Evolutionary conservation across 2,113 vertebrate genomes (phyloP), one percentile per base, ranked within the genome.

Genomic region (Pionites leucogaster): DNA sequence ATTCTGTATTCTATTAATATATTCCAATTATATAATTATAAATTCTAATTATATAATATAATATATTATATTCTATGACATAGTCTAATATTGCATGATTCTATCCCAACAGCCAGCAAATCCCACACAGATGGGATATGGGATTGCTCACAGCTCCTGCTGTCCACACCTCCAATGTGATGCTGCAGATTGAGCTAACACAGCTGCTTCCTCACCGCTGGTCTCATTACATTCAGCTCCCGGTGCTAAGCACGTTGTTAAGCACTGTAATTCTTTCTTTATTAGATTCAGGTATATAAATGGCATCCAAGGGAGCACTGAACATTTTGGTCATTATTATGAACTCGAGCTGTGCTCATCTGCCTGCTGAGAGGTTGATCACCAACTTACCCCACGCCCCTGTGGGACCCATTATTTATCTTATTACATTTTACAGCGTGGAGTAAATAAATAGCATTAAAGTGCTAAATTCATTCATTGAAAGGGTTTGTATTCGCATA

Each of bases 401-500:
- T 19, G 82, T 77, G 88, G 97, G 97, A 96, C 92, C 92, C 55
- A 94, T 97, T 98, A 97, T 98, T 98, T 97, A 97, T 90, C 97
- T 96, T 69, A 95, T 93, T 97, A 86, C 90, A 79, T 97, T 98
- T 98, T 96, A 94, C 84, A 92, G 90, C 13, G 33, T 52, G 65
- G 94, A 97, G 97, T 97, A 98, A 98, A 98, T 97, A 98, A 98
- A 98, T 94, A 93, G 92, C 91, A 95, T 96, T 94, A 97, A 97
- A 97, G 90, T 91, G 92, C 96, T 96, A 94, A 96, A 98, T 96
- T 97, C 96, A 97, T 96, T 96, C 95, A 86, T 57, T 13, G n/a
- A 74, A 97, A 96, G 44, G 91, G 93, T 85, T 64, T 76, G 91
- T 42, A 41, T 92, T 97, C 65, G 42, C 92, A 82, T 65, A 76